Percentiles rank a stretch among this genome's conserved stretches.
phyloP scores from a whole-genome alignment of 2,888 invertebrate genomes.

The Phytoseiulus persimilis region DNA sequence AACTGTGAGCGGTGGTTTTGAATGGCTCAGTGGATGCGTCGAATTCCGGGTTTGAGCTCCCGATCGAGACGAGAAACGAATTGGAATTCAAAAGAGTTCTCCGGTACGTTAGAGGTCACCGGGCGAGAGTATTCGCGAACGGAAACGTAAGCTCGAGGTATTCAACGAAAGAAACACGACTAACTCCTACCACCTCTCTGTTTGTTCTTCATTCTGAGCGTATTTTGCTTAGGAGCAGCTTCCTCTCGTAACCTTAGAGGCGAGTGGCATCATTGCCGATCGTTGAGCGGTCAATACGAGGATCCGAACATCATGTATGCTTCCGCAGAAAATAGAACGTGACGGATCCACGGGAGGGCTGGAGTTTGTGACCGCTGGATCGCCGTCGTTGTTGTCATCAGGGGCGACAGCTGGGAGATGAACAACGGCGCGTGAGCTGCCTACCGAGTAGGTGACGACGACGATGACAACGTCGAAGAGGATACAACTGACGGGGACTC shows the following conservation, averaged over 20 bases:
- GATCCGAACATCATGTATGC: background rate
- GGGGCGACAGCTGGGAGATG: background rate
- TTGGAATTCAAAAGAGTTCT: background rate
- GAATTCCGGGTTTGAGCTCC: background rate
- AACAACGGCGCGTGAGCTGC: slow-evolving; percentile 5
- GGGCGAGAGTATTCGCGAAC: background rate
- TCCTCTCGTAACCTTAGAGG: too few species aligned
- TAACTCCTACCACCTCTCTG: too few species aligned
- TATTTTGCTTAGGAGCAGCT: too few species aligned
- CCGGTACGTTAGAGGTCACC: too few species aligned
- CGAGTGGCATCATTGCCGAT: background rate
- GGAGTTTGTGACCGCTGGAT: background rate
- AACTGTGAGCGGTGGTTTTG: background rate
- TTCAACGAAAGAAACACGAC: background rate
- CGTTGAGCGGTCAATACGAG: background rate
- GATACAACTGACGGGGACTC: background rate
- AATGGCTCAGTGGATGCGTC: background rate
- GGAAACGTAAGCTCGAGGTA: background rate
- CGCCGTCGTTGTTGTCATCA: background rate
- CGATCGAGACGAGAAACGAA: background rate
- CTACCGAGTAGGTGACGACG: background rate
- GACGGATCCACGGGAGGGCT: background rate
- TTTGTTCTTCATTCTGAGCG: too few species aligned
- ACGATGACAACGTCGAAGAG: background rate
- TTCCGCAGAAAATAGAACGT: background rate